Conservation (phyloP, 2,888 invertebrate species). For the Cenopis cana region DNA sequence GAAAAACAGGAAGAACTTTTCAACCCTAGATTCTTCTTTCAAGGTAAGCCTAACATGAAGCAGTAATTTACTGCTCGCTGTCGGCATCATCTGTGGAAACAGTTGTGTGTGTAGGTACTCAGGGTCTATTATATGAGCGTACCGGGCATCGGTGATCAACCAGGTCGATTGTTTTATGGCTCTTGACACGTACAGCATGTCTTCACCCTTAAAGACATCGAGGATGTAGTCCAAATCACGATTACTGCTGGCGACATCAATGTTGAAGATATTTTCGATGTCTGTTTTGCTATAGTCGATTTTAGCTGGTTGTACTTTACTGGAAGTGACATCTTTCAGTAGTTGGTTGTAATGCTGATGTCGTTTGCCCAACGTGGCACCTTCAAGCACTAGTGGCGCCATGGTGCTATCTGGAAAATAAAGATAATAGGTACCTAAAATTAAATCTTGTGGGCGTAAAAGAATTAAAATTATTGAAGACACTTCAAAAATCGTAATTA, state of each 20-base stretch:
- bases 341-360: conserved; percentile 57
- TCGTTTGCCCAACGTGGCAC: conserved; percentile 39
- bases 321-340: conserved; percentile 46
- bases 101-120: conserved; percentile 61
- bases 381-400: conserved; percentile 52
- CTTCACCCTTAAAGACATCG: conserved; percentile 62
- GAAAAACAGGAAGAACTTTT: conserved; percentile 64
- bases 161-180: conserved; percentile 67
- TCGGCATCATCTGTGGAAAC: conserved; percentile 65
- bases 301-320: conserved; percentile 46
- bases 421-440: too few relatives aligned
- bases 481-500: too few relatives aligned
- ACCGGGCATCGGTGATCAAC: conserved; percentile 66
- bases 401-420: conserved; percentile 47
- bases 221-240: conserved; percentile 66
- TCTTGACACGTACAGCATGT: conserved; percentile 68
- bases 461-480: too few relatives aligned
- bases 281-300: conserved; percentile 59
- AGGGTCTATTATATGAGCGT: conserved; percentile 68
- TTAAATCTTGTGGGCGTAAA: not conserved
- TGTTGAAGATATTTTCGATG: conserved; percentile 64
- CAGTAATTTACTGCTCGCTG: conserved; percentile 65
- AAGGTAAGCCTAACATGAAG: conserved; percentile 65
- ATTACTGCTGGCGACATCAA: conserved; percentile 65
- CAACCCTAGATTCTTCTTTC: conserved; percentile 62